A percentile compares a stretch with the other conserved stretches of the same genome.
These are phyloP conservation scores for Nowickia ferox DNA, from an alignment of 2,888 invertebrate species.

Conservation along the genomic window DNA sequence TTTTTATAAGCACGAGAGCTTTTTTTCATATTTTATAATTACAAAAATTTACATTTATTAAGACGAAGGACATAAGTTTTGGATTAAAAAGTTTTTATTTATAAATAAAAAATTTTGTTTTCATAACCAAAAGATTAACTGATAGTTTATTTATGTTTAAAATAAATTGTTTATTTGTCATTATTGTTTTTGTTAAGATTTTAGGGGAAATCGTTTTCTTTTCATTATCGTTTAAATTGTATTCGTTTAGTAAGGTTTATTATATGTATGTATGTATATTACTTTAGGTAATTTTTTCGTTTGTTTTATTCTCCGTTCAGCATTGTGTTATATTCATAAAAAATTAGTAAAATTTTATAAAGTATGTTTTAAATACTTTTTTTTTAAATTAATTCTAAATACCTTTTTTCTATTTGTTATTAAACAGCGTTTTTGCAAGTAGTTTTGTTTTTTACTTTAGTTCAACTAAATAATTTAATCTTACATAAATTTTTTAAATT, in stretches of 20 bases:
- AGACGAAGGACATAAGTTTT: background rate
- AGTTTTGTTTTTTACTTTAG: slow-evolving; percentile 14
- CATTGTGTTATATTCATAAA: slow-evolving; percentile 65
- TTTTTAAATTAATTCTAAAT: slow-evolving; percentile 16
- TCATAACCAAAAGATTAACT: background rate
- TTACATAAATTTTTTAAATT: background rate
- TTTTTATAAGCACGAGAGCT: slow-evolving; percentile 69
- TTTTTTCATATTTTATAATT: slow-evolving; percentile 69
- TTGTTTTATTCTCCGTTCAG: slow-evolving; percentile 61
- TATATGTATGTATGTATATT: no score
- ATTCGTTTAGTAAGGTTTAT: slow-evolving; percentile 52
- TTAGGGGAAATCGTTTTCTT: slow-evolving; percentile 34
- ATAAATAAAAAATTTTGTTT: background rate
- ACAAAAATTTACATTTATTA: slow-evolving; percentile 55
- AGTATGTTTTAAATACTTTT: slow-evolving; percentile 27
- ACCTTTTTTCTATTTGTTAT: slow-evolving; percentile 28
- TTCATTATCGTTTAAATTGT: slow-evolving; percentile 48
- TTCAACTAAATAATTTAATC: slow-evolving; percentile 31
- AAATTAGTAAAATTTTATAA: background rate
- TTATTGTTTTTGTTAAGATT: background rate
- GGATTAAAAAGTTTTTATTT: background rate
- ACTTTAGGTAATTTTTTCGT: slow-evolving; percentile 39
- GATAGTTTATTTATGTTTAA: background rate
- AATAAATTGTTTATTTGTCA: background rate
- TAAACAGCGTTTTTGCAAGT: slow-evolving; percentile 50